These are phyloP conservation scores for Hippocampus comes DNA, from an alignment of 2,113 vertebrate species.

Conservation along the genomic window DNA sequence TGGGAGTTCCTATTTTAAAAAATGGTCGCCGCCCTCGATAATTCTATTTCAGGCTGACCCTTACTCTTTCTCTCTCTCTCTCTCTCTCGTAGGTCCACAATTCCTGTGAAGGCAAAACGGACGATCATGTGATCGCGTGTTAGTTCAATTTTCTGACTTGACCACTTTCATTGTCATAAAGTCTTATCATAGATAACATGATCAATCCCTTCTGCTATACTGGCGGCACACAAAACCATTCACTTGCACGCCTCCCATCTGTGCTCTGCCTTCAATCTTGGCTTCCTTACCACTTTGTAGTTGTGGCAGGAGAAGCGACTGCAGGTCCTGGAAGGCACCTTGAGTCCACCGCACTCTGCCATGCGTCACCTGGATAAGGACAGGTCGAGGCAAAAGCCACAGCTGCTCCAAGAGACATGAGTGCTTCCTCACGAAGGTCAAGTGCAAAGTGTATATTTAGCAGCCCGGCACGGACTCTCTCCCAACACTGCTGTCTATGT, in stretches of 20 bases:
- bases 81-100: neutral
- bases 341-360: conserved; percentile 67
- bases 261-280: too few relatives aligned
- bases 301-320: conserved; percentile 81
- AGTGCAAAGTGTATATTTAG: conserved; percentile 77
- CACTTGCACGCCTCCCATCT: neutral
- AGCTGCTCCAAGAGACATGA: conserved; percentile 24
- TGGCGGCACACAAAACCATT: neutral
- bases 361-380: conserved; percentile 51
- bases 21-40: conserved; percentile 29
- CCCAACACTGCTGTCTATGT: conserved; percentile 13
- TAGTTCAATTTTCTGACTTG: neutral
- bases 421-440: conserved; percentile 38
- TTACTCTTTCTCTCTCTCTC: conserved; percentile 15
- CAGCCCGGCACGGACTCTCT: conserved; percentile 21
- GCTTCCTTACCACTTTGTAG: conserved; percentile 83
- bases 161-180: neutral
- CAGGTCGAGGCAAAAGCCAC: neutral
- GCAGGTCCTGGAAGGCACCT: conserved; percentile 74
- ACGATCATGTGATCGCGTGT: neutral
- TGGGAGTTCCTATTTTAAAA: conserved; percentile 26
- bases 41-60: conserved; percentile 56
- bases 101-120: neutral
- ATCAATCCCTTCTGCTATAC: neutral
- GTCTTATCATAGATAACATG: neutral